These are phyloP conservation scores for Cynoglossus semilaevis DNA, from an alignment of 2,113 vertebrate genomes.

Conservation along the genomic window DNA sequence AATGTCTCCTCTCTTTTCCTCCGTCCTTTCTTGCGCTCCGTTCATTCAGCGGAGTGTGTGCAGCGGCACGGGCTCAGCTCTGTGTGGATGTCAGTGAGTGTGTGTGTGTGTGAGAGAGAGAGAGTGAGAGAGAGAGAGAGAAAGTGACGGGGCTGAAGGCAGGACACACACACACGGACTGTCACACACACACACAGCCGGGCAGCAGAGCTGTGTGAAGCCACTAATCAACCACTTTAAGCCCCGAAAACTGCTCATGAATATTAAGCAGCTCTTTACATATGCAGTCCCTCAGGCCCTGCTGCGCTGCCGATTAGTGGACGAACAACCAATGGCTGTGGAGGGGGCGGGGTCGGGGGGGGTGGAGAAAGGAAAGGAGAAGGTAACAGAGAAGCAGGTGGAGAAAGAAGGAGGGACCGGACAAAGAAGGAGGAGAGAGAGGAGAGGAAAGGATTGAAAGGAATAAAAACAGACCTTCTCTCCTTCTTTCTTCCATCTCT, in stretches of 20 bases:
- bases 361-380: conserved; percentile 68
- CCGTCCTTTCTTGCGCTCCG: conserved; percentile 62
- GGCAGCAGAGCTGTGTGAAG: conserved; percentile 91
- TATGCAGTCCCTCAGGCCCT: conserved; percentile 89
- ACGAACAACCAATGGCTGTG: conserved; percentile 81
- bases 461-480: conserved; percentile 56
- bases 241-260: conserved; percentile 95
- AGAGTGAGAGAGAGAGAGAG: conserved; percentile 47
- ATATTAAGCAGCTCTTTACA: conserved; percentile 94
- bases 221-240: conserved; percentile 99
- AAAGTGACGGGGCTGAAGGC: conserved; percentile 57
- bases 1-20: conserved; percentile 44
- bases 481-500: background rate
- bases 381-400: conserved; percentile 60
- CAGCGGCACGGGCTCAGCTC: conserved; percentile 70
- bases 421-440: conserved; percentile 53
- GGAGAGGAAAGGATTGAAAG: conserved; percentile 49
- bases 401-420: conserved; percentile 62
- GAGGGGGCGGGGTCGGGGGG: conserved; percentile 72
- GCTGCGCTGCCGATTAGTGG: conserved; percentile 81
- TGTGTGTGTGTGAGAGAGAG: conserved; percentile 43
- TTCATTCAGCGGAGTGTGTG: conserved; percentile 67
- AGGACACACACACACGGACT: conserved; percentile 42
- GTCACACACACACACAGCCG: conserved; percentile 80
- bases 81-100: conserved; percentile 30